Evolutionary conservation across 2,888 invertebrate species (phyloP), one percentile per base, ranked within the genome.

Genomic region (Cinara cedri): DNA sequence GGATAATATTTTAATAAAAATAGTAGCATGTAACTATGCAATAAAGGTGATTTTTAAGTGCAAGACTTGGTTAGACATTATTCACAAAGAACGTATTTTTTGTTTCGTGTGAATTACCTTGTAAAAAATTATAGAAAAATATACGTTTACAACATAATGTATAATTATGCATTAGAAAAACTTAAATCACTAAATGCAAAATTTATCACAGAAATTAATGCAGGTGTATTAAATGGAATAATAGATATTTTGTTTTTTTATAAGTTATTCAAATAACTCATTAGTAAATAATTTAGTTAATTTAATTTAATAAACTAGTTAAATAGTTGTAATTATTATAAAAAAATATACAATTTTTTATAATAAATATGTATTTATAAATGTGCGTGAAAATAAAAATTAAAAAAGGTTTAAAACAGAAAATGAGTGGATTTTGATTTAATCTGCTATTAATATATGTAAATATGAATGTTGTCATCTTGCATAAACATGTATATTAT

Each of bases 401-500:
- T 6, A 34, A 4, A 34, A 34, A 34, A 34, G 3, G 6, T 34
- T 34, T 8, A 54, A 54, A 54, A 19, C 54, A 54, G 54, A 62
- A 62, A 62, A 11, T 62, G 14, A 42, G 62, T 62, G 4, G n/a
- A 42, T n/a, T 62, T 62, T 34, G n/a, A 42, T 62, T 44, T 44
- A 63, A 14, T 42, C 1, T 13, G 34, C 46, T 63, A 13, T n/a
- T 19, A 63, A 63, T 13, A 42, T 42, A 42, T 42, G 46, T 46
- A 24, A 60, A 46, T 60, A 60, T 65, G 21, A 42, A 51, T 19
- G 21, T 21, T 63, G 42, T 42, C 10, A 51, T 21, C 46, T 72
- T 46, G 62, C 49, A 26, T 10, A 60, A 60, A 51, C n/a, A 16
- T 6, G 34, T 21, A 24, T 74, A 63, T 21, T 54, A 74, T 42